phyloP scores from a whole-genome alignment of 2,888 invertebrate species.

The Hemicrepidius hirtus region DNA sequence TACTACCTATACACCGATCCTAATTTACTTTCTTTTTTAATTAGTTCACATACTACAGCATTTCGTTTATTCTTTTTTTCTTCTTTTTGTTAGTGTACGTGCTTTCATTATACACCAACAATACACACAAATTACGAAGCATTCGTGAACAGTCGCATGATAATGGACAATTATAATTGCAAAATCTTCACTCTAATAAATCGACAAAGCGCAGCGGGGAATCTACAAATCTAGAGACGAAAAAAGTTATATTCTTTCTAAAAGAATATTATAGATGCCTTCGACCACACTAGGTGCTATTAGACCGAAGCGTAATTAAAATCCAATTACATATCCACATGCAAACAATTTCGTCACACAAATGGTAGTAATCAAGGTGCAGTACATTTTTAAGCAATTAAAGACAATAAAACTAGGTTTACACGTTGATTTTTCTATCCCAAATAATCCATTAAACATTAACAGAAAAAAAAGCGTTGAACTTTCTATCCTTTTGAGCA shows the following conservation, averaged over 20 bases:
- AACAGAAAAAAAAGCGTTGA: not conserved
- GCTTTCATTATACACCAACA: conserved; percentile 18
- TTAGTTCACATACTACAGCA: conserved; percentile 27
- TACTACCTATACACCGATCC: not conserved
- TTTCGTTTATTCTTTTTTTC: conserved; percentile 4
- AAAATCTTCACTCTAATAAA: conserved; percentile 23
- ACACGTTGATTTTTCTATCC: conserved; percentile 1
- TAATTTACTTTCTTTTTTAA: conserved; percentile 29
- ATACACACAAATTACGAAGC: conserved; percentile 11
- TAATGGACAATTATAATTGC: conserved; percentile 34
- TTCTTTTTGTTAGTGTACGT: conserved; percentile 12
- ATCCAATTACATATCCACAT: conserved; percentile 37
- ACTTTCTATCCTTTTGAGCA: too few species aligned
- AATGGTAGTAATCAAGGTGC: conserved; percentile 18
- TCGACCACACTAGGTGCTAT: conserved; percentile 19
- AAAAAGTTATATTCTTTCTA: conserved; percentile 23
- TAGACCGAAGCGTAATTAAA: conserved; percentile 36
- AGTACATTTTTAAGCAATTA: conserved; percentile 28
- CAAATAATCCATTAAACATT: not conserved
- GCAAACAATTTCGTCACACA: conserved; percentile 30
- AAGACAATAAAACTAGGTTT: conserved; percentile 9
- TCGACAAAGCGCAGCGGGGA: conserved; percentile 24
- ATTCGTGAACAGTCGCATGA: conserved; percentile 18
- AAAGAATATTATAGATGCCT: conserved; percentile 11
- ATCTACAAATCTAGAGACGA: conserved; percentile 4